A percentile compares a stretch with the other conserved stretches of the same genome.
Evolutionary conservation across 1,140 invertebrate genomes (phyloP).

Genomic region (Drosophila micromelanica): DNA sequence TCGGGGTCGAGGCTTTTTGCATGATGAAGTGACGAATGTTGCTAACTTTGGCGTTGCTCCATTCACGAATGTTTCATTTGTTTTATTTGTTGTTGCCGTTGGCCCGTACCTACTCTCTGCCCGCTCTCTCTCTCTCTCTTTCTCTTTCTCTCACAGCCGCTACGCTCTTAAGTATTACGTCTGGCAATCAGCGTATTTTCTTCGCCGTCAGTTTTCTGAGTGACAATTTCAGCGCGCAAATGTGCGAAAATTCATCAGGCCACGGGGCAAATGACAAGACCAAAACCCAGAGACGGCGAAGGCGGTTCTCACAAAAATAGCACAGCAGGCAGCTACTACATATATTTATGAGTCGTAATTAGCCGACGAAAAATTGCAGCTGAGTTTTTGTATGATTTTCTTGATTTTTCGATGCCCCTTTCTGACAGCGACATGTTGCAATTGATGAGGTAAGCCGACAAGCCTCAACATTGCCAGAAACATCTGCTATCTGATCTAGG

Average conservation of each 20-base stretch:
- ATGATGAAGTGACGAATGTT: slow-evolving; percentile 67
- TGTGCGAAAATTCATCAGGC: slow-evolving; percentile 51
- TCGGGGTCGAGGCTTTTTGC: slow-evolving; percentile 60
- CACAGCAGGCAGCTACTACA: slow-evolving; percentile 43
- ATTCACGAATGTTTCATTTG: slow-evolving; percentile 40
- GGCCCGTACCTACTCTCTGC: background rate
- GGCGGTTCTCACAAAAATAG: slow-evolving; percentile 37
- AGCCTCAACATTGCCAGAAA: slow-evolving; percentile 20
- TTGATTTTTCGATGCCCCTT: slow-evolving; percentile 6
- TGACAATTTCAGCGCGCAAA: slow-evolving; percentile 55
- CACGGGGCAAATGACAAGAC: slow-evolving; percentile 1
- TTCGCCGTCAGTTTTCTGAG: slow-evolving; percentile 23
- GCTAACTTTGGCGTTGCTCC: slow-evolving; percentile 39
- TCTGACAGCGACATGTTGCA: slow-evolving; percentile 45
- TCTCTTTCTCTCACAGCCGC: background rate
- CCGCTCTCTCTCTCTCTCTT: background rate
- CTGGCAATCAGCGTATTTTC: slow-evolving; percentile 59
- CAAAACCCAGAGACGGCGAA: background rate
- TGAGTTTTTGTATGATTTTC: slow-evolving; percentile 22
- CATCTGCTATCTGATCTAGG: slow-evolving; percentile 18
- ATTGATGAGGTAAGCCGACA: slow-evolving; percentile 32
- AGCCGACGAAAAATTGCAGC: slow-evolving; percentile 41
- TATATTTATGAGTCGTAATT: slow-evolving; percentile 59
- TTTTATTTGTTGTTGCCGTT: slow-evolving; percentile 47
- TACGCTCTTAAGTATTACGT: slow-evolving; percentile 1